Conservation (phyloP, 37 sponge, comb jelly and placozoan genomes). For the Cladorhizidae sp. region DNA sequence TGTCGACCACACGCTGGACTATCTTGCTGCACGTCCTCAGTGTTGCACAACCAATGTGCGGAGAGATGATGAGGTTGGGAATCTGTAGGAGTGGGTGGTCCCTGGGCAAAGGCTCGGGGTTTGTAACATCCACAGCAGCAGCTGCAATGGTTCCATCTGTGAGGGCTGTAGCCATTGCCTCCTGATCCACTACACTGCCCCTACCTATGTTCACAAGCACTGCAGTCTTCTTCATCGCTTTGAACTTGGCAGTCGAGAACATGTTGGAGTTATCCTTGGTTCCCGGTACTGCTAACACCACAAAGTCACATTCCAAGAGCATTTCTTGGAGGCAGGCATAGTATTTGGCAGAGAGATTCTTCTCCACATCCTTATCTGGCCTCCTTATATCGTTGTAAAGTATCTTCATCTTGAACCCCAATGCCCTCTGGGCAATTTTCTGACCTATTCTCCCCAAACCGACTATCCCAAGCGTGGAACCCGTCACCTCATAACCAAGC, state of each 20-base stretch:
- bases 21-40: conserved; percentile 46
- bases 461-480: conserved; percentile 70
- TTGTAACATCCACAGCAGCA: conserved; percentile 86
- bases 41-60: conserved; percentile 80
- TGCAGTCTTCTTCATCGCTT: conserved; percentile 65
- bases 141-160: conserved; percentile 39
- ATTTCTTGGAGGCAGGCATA: conserved; percentile 42
- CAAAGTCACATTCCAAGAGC: conserved; percentile 71
- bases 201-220: conserved; percentile 79
- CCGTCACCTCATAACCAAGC: conserved; percentile 61
- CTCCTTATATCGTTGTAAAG: conserved; percentile 74
- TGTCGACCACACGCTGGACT: conserved; percentile 45
- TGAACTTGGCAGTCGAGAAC: conserved; percentile 60
- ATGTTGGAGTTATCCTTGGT: conserved; percentile 53
- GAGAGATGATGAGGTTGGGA: conserved; percentile 72
- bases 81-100: conserved; percentile 78
- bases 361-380: conserved; percentile 29
- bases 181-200: conserved; percentile 79
- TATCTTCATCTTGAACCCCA: conserved; percentile 78
- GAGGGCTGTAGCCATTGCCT: conserved; percentile 73
- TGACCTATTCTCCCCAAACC: conserved; percentile 89
- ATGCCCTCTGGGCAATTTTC: conserved; percentile 69
- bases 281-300: conserved; percentile 63
- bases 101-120: conserved; percentile 81
- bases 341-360: conserved; percentile 44